phyloP scores from a whole-genome alignment of 2,888 invertebrate species.

The Diarsia dahlii region DNA sequence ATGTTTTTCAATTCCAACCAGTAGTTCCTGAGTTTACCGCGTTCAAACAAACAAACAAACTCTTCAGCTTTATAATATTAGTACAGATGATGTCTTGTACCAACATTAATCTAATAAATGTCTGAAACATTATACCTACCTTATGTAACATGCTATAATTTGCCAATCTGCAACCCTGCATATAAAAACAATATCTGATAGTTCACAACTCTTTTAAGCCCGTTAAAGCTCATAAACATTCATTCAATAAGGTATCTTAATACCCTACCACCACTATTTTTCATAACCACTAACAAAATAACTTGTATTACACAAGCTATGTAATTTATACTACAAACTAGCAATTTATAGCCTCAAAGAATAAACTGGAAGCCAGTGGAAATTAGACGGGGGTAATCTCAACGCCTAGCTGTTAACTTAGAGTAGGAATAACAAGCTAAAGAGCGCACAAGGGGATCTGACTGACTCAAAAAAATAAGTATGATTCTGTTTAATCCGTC shows the following conservation, averaged over 20 bases:
- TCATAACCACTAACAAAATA: slow-evolving; percentile 62
- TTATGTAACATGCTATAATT: too few species aligned
- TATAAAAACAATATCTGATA: neutral
- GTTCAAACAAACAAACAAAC: too few species aligned
- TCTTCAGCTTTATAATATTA: too few species aligned
- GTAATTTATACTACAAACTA: slow-evolving; percentile 67
- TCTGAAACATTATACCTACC: neutral
- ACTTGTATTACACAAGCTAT: slow-evolving; percentile 54
- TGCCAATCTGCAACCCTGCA: neutral
- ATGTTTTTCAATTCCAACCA: too few species aligned
- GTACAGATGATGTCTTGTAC: too few species aligned
- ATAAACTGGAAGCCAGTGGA: slow-evolving; percentile 73
- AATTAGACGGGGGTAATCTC: slow-evolving; percentile 76
- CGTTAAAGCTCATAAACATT: slow-evolving; percentile 19
- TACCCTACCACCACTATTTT: slow-evolving; percentile 53
- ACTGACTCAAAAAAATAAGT: too few species aligned
- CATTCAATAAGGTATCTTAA: slow-evolving; percentile 40
- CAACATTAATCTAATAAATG: neutral
- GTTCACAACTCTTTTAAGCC: slow-evolving; percentile 3
- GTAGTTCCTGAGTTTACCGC: too few species aligned
- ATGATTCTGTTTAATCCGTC: too few species aligned
- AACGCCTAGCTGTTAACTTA: slow-evolving; percentile 64
- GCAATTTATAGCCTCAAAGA: slow-evolving; percentile 76
- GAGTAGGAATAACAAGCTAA: slow-evolving; percentile 33
- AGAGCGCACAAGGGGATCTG: slow-evolving; percentile 47